Evolutionary conservation across 92 coral and sea anemone genomes (phyloP), one percentile per base, ranked within the genome.

Genomic region (Plumapathes pennacea): DNA sequence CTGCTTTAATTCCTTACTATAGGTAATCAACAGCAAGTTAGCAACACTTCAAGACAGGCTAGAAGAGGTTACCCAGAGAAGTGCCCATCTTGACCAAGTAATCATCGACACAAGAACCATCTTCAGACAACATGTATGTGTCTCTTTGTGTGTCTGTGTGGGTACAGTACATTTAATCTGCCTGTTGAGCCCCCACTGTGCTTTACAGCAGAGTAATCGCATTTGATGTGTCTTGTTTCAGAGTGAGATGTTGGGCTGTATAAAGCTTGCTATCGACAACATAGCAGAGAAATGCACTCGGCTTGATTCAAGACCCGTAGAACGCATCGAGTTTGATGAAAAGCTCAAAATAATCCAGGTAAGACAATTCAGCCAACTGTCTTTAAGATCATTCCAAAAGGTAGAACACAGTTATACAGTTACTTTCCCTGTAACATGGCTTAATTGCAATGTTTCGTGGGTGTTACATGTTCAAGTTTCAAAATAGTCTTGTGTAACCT

Each of bases 181-280:
- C n/a, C n/a, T n/a, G n/a, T n/a, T n/a, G n/a, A n/a, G n/a, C n/a
- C n/a, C n/a, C n/a, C n/a, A n/a, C n/a, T n/a, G n/a, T n/a, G n/a
- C n/a, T n/a, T n/a, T n/a, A n/a, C n/a, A n/a, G n/a, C n/a, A 19
- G 27, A 11, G 15, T 24, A 25, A 48, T 25, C 15, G 25, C 13
- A 21, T 1, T 7, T 20, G 29, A 18, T 43, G 25, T 29, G 44
- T 54, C 11, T 1, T 6, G 6, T 54, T 25, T 31, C 65, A 91
- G 98, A 89, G 98, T 59, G 85, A 85, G 60, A 64, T 81, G 24
- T 67, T 92, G 18, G 98, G 98, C 12, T 65, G 88, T 32, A 82
- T 92, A 25, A 84, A 77, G 45, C 67, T 92, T 20, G 96, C 98
- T 0, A 89, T 92, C 55, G 50, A 77, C 45, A 92, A 88, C 61